Percentiles rank a stretch among this genome's conserved stretches.
Conservation (phyloP, 1,140 invertebrate genomes). For the Brachionus asplanchnoidis region DNA sequence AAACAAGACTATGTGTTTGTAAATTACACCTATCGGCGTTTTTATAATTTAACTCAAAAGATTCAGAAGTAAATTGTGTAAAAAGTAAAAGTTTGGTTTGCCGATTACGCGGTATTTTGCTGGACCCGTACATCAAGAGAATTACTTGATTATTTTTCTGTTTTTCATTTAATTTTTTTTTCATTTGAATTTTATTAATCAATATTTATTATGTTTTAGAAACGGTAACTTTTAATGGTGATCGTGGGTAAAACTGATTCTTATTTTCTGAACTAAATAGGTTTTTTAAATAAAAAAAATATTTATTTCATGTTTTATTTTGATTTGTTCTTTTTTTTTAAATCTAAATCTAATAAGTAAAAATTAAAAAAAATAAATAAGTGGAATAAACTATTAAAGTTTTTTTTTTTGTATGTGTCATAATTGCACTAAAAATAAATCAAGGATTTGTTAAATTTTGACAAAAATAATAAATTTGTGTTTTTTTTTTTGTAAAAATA, state of each 20-base stretch:
- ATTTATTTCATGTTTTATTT: background rate
- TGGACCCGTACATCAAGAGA: background rate
- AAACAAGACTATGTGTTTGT: slow-evolving; percentile 97
- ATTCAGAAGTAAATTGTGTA: slow-evolving; percentile 13
- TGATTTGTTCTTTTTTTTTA: background rate
- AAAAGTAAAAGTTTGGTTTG: background rate
- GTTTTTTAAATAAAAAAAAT: background rate
- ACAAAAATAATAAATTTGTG: too few species aligned
- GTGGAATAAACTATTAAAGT: too few species aligned
- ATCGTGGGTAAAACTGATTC: background rate
- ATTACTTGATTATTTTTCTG: background rate
- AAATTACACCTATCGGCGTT: slow-evolving; percentile 98
- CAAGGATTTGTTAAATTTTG: too few species aligned
- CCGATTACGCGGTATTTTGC: background rate
- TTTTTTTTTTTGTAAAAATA: too few species aligned
- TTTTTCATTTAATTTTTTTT: background rate
- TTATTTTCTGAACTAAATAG: background rate
- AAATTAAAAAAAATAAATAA: too few species aligned
- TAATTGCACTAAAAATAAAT: too few species aligned
- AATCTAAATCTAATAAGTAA: too few species aligned
- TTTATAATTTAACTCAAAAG: slow-evolving; percentile 71
- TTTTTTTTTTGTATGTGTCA: too few species aligned
- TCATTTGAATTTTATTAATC: background rate
- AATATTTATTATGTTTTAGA: background rate
- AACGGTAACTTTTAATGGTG: background rate